Base-by-base conservation (phyloP, 2,888 invertebrate species). In the Prenolepis imparis region DNA sequence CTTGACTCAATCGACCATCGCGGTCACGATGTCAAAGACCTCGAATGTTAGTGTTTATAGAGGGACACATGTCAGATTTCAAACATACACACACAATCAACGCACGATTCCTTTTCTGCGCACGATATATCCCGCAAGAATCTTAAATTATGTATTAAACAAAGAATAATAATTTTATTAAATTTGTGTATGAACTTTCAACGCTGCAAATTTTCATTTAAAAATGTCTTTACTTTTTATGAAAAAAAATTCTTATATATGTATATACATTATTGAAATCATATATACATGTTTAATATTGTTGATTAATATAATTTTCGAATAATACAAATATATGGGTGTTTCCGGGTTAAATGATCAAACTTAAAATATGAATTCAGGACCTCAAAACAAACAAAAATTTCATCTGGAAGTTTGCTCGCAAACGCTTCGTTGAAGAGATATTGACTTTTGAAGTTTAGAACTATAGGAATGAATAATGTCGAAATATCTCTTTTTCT, bases 1-100 rank as follows among this genome's bases (percentile, higher is more conserved):
- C 64, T 66, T 63, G n/a, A 39, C 15, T 24, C 55, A 24, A 64
- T 55, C 55, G 61, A 41, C 55, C 64, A 57, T 64, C 64, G 59
- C 73, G 73, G 66, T 73, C 72, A 72, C 59, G 81, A 84, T 86
- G 89, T 87, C 86, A 84, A 87, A 86, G 89, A 89, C 82, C 87
- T 83, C 73, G 75, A 59, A 81, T 55, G 24, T 52, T 82, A 74
- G 68, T 32, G 55, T 73, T 64, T 41, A 39, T 32, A 36, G 24
- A 39, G 67, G 70, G 32, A 72, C 55, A 66, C 52, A 41, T 61
- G 73, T 21, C 44, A 44, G 59, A 18, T 67, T 9, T 70, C 86
- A 74, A 87, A 86, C 36, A 36, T 4, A 36, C 36, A 36, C 28
- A 32, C 28, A 32, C 28, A 32, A 63, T 48, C 12, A 55, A 72